Evolutionary conservation across 2,113 vertebrate species (phyloP).

Genomic region (Dermatemys mawii): DNA sequence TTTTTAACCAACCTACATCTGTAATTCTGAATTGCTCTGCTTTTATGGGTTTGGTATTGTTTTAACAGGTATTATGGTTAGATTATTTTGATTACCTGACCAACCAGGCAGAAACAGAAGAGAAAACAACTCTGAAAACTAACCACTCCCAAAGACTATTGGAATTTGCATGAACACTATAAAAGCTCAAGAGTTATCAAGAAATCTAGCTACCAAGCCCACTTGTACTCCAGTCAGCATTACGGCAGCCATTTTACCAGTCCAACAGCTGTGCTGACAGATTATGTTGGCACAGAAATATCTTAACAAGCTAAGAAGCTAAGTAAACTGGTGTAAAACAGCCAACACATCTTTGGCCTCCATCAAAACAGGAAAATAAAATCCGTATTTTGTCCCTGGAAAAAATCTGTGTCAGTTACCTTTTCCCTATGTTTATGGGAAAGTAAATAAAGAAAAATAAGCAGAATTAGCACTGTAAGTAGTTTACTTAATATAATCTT

Average conservation of each 20-base stretch:
- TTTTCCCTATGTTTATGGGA: neutral
- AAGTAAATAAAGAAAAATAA: neutral
- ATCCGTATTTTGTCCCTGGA: neutral
- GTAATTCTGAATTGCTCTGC: no score
- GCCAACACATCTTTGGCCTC: neutral
- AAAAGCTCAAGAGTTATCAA: neutral
- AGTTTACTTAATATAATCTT: neutral
- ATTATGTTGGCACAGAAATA: neutral
- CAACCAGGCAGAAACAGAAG: accelerated
- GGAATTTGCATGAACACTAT: neutral
- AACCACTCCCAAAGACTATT: accelerated
- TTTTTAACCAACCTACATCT: no score
- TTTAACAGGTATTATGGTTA: neutral
- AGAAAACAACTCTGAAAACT: neutral
- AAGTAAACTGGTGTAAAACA: accelerated
- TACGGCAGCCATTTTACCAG: conserved; percentile 64
- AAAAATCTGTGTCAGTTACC: neutral
- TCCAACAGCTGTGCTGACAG: conserved; percentile 2
- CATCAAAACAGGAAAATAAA: neutral
- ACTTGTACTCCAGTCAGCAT: neutral
- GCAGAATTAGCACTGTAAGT: neutral
- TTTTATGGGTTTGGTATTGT: neutral
- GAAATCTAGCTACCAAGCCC: neutral
- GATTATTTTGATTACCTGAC: neutral
- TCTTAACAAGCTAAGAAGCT: neutral